phyloP scores from a whole-genome alignment of 1,140 invertebrate genomes.

The Drosophila tsacasi region DNA sequence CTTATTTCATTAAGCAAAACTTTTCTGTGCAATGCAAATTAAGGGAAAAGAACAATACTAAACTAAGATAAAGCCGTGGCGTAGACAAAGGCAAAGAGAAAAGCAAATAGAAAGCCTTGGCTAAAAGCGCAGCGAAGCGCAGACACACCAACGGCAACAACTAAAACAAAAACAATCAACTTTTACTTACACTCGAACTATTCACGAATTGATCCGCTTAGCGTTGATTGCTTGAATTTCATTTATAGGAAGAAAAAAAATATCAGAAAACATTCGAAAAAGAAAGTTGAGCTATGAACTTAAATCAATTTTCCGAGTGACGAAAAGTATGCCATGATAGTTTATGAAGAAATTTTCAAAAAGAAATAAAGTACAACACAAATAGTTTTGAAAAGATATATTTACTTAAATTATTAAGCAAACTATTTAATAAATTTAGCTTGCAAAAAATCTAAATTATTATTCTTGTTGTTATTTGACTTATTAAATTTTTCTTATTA shows the following conservation, averaged over 20 bases:
- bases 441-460: too few relatives aligned
- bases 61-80: slow-evolving; percentile 5
- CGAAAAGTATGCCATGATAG: neutral
- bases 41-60: slow-evolving; percentile 59
- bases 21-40: slow-evolving; percentile 69
- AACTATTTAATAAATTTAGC: too few relatives aligned
- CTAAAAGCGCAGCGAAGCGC: slow-evolving; percentile 53
- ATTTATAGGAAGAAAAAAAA: slow-evolving; percentile 52
- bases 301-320: neutral
- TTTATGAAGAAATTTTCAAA: neutral
- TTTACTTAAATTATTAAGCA: neutral
- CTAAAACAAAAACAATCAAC: slow-evolving; percentile 39
- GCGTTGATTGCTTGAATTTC: slow-evolving; percentile 78
- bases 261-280: neutral
- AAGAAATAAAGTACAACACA: too few relatives aligned
- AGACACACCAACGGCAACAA: slow-evolving; percentile 20
- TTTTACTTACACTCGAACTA: slow-evolving; percentile 55
- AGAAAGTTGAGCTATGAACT: neutral
- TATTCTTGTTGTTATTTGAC: neutral
- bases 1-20: slow-evolving; percentile 77
- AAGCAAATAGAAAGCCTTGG: slow-evolving; percentile 24
- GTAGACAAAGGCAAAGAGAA: slow-evolving; percentile 17
- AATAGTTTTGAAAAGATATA: neutral
- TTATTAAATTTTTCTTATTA: neutral
- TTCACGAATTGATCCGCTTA: slow-evolving; percentile 79